A percentile compares a stretch with the other conserved stretches of the same genome.
Conservation (phyloP, 2,113 vertebrate species). For the Excalfactoria chinensis region DNA sequence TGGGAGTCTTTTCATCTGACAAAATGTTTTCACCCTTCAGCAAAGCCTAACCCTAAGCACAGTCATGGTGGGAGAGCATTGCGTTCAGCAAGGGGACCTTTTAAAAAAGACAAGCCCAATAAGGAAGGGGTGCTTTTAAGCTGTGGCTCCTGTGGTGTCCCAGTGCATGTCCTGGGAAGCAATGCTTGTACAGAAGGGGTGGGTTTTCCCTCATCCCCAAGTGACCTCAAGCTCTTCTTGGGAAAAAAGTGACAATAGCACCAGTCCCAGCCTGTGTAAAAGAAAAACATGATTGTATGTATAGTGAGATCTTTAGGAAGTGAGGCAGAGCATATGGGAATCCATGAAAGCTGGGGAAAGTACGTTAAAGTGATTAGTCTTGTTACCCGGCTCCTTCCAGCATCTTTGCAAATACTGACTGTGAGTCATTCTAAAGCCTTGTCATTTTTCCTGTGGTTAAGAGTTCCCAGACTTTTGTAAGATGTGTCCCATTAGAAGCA, state of each 20-base stretch:
- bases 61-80: neutral
- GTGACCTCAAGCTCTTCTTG: neutral
- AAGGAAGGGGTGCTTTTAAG: neutral
- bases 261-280: neutral
- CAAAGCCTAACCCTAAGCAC: neutral
- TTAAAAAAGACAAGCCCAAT: neutral
- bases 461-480: slow-evolving; percentile 34
- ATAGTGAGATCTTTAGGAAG: neutral
- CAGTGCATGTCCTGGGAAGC: neutral
- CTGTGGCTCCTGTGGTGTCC: neutral
- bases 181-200: neutral
- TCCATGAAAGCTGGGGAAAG: neutral
- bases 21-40: neutral
- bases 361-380: neutral
- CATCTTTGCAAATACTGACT: neutral
- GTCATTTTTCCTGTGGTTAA: slow-evolving; percentile 40
- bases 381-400: slow-evolving; percentile 5
- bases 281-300: fast-evolving
- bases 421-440: slow-evolving; percentile 38
- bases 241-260: neutral
- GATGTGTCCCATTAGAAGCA: neutral
- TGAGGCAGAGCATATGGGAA: neutral
- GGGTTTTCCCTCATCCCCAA: too few relatives aligned
- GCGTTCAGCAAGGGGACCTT: neutral
- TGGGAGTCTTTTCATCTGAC: neutral